Conservation (phyloP, 1,140 invertebrate genomes). For the Saccostrea cuccullata region DNA sequence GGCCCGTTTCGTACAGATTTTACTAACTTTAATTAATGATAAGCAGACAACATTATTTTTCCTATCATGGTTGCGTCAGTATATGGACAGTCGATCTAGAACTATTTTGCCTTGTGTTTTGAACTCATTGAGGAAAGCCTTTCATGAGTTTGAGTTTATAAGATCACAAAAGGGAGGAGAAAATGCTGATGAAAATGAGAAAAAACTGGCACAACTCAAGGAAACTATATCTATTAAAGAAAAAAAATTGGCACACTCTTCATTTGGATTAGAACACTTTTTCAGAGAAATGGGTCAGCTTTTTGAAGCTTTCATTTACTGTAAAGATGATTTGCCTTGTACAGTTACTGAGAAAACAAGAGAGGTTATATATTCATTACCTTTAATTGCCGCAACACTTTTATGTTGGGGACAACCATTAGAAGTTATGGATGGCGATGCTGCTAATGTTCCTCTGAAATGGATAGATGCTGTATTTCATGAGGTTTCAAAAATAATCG, state of each 20-base stretch:
- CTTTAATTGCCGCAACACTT: constrained; percentile 25
- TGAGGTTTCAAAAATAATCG: neutral
- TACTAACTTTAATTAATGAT: neutral
- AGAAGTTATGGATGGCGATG: constrained; percentile 50
- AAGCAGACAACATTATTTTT: neutral
- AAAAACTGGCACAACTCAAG: neutral
- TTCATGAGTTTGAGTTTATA: neutral
- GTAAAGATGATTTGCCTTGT: neutral
- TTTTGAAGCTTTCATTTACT: constrained; percentile 17
- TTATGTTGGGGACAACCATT: constrained; percentile 10
- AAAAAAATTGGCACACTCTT: neutral
- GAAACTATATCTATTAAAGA: neutral
- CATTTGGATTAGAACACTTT: constrained; percentile 47
- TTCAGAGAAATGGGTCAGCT: constrained; percentile 50
- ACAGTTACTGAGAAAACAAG: neutral
- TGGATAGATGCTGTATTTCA: neutral
- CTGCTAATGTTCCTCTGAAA: constrained; percentile 35
- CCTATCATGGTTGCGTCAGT: neutral
- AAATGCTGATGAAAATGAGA: neutral
- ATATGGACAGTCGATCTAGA: constrained; percentile 10
- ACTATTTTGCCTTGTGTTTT: neutral
- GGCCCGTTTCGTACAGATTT: too few relatives aligned
- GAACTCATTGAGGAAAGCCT: too few relatives aligned
- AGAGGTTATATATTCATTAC: neutral
- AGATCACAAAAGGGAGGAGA: neutral